Base-by-base conservation (phyloP, 1,140 invertebrate genomes). In the Panagrolaimus sp. region DNA sequence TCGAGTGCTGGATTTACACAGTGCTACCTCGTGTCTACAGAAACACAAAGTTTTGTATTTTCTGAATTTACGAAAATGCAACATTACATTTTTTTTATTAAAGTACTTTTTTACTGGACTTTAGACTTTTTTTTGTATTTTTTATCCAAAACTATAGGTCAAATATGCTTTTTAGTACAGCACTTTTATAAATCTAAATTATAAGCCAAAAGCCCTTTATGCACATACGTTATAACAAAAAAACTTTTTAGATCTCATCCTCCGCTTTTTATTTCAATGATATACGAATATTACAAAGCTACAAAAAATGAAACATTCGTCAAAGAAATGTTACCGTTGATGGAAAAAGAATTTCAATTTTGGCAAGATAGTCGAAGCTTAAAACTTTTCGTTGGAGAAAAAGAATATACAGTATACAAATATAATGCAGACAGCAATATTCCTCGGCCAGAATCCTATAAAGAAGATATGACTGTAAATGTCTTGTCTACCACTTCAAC, bases 251-350 rank as follows among this genome's bases (percentile, higher is more conserved):
- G 90, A 80, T 91, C 91, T 0, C 92, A 94, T 76, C 92, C 92
- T 0, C 93, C 92, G 0, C 86, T 94, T 44, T 84, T 94, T 12
- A 89, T 85, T 10, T 89, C 89, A 0, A 94, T 94, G 91, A 88
- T 93, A 12, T 92, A 93, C 78, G 84, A 90, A 32, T 88, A 90
- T 55, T 84, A 68, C 68, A 87, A 90, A 46, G 66, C 66, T 10
- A 91, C 89, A 0, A 85, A 88, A 1, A 91, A 95, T 80, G 78
- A 86, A 1, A 80, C 87, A 0, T 94, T 91, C 84, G 81, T 85
- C 6, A 67, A 75, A 72, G 80, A 88, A 1, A 88, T 90, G 65
- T 86, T 94, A 17, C 85, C 87, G 55, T 85, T 88, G 0, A 81
- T 94, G 77, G 91, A 93, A 77, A 89, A 89, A 67, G 93, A 95